Evolutionary conservation across 1,140 invertebrate genomes (phyloP).

Genomic region (Macrocentrus cingulum): DNA sequence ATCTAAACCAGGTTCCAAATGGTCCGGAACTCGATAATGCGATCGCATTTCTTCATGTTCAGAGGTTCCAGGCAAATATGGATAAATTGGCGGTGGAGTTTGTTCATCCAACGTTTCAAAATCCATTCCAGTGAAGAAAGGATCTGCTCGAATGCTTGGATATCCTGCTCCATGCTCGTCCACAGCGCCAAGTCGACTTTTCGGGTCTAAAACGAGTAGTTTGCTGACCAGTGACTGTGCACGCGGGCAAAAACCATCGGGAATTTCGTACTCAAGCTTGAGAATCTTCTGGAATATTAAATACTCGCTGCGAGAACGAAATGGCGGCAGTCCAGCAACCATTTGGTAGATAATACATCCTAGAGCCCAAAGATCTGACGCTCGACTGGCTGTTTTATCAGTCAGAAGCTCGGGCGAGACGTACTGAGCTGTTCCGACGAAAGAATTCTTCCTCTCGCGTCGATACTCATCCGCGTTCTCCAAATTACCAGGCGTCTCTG

Average conservation of each 20-base stretch:
- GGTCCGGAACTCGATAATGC: conserved; percentile 69
- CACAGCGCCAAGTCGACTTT: conserved; percentile 78
- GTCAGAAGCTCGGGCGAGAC: conserved; percentile 94
- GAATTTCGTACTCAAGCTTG: conserved; percentile 89
- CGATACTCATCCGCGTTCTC: conserved; percentile 36
- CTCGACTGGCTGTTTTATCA: conserved; percentile 75
- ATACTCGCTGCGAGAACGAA: conserved; percentile 91
- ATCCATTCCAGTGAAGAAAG: conserved; percentile 82
- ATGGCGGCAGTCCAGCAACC: conserved; percentile 90
- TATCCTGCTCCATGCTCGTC: conserved; percentile 75
- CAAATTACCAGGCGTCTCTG: conserved; percentile 31
- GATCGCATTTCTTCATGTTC: conserved; percentile 70
- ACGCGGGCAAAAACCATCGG: conserved; percentile 81
- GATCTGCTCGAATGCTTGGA: conserved; percentile 79
- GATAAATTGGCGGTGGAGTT: conserved; percentile 81
- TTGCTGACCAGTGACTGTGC: conserved; percentile 87
- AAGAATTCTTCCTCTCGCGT: conserved; percentile 75
- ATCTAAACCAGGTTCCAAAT: conserved; percentile 83
- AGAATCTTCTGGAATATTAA: conserved; percentile 96
- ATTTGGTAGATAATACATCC: conserved; percentile 98
- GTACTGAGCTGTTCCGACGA: conserved; percentile 99
- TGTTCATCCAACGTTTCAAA: conserved; percentile 79
- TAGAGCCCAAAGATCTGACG: conserved; percentile 96
- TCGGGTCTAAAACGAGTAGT: conserved; percentile 81
- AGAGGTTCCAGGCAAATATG: conserved; percentile 78